phyloP scores from a whole-genome alignment of 2,888 invertebrate species.

The Drosophila diplacantha region DNA sequence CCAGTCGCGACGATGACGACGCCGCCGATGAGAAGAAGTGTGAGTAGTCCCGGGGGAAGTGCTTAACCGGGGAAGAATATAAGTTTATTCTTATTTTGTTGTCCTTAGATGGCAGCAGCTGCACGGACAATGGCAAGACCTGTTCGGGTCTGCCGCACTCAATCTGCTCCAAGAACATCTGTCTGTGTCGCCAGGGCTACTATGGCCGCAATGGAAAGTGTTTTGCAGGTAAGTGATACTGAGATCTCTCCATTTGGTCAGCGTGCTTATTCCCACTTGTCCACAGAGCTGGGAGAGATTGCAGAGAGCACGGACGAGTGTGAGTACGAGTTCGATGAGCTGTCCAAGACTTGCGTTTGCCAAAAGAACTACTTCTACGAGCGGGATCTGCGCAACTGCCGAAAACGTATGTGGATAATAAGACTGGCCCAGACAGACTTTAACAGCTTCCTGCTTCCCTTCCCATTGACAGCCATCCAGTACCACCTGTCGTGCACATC shows the following conservation, averaged over 20 bases:
- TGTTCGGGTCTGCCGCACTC: constrained; percentile 75
- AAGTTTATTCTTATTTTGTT: background rate
- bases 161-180: constrained; percentile 72
- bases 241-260: too few species aligned
- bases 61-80: too few species aligned
- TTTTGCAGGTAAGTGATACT: constrained; percentile 68
- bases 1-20: constrained; percentile 75
- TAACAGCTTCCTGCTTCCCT: background rate
- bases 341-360: constrained; percentile 75
- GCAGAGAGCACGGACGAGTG: constrained; percentile 75
- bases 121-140: constrained; percentile 69
- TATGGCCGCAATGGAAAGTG: constrained; percentile 73
- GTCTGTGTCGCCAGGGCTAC: constrained; percentile 74
- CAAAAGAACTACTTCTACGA: constrained; percentile 75
- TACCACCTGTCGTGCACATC: constrained; percentile 74
- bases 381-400: constrained; percentile 72
- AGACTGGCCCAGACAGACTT: too few species aligned
- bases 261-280: background rate
- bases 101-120: constrained; percentile 69
- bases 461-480: constrained; percentile 62
- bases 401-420: constrained; percentile 72
- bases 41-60: constrained; percentile 40
- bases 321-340: constrained; percentile 69
- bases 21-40: constrained; percentile 69
- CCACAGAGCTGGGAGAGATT: constrained; percentile 76